A percentile compares a stretch with the other conserved stretches of the same genome.
Evolutionary conservation across 2,888 invertebrate genomes (phyloP).

Genomic region (Trichogramma dendrolimi): DNA sequence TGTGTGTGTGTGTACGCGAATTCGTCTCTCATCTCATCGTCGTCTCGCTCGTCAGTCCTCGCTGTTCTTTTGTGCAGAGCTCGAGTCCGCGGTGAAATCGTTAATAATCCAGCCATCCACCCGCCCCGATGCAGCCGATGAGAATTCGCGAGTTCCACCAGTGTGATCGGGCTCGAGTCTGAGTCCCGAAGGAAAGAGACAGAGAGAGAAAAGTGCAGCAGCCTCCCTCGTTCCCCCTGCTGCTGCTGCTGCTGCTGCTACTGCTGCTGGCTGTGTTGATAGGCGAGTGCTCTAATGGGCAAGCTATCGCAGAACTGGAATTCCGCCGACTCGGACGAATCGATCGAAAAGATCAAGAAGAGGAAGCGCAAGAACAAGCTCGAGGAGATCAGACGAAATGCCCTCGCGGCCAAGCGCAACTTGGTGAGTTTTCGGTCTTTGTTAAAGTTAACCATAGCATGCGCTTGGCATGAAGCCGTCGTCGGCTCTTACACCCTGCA

Average conservation of each 20-base stretch:
- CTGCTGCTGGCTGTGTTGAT: slow-evolving; percentile 1
- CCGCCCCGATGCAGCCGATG: too few relatives aligned
- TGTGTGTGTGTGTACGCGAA: too few relatives aligned
- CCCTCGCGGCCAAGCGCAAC: slow-evolving; percentile 22
- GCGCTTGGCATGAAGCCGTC: too few relatives aligned
- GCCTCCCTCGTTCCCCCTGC: not conserved
- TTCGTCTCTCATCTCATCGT: too few relatives aligned
- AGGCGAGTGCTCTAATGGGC: slow-evolving; percentile 5
- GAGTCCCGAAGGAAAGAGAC: not conserved
- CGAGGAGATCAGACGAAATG: slow-evolving; percentile 24
- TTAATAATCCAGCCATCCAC: too few relatives aligned
- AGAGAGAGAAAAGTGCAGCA: not conserved
- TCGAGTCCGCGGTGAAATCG: too few relatives aligned
- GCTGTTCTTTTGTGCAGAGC: too few relatives aligned
- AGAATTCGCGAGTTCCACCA: too few relatives aligned
- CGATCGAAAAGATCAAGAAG: slow-evolving; percentile 6
- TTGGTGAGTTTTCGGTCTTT: slow-evolving; percentile 13
- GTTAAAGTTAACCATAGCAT: too few relatives aligned
- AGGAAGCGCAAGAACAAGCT: slow-evolving; percentile 19
- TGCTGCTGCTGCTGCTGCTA: not conserved
- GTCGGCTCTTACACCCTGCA: too few relatives aligned
- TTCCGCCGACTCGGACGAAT: not conserved
- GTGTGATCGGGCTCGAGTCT: too few relatives aligned
- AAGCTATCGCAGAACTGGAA: slow-evolving; percentile 1
- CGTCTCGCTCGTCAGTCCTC: too few relatives aligned